Evolutionary conservation across 2,888 invertebrate genomes (phyloP).

Genomic region (Caenorhabditis sp.): DNA sequence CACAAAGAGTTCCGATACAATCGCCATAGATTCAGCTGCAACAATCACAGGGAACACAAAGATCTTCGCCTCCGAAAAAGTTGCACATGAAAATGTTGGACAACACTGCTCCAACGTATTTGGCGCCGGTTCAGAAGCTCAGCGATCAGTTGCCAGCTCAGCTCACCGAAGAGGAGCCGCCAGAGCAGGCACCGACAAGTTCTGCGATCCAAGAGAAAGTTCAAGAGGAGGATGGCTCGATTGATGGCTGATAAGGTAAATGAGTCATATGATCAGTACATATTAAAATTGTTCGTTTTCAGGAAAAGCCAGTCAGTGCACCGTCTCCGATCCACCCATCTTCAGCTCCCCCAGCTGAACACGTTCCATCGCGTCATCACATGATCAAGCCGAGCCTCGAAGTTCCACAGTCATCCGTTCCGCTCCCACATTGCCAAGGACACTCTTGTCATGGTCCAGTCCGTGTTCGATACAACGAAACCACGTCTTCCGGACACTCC

Average conservation of each 20-base stretch:
- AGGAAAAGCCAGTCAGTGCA: conserved; percentile 21
- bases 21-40: background rate
- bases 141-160: conserved; percentile 54
- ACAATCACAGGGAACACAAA: background rate
- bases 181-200: conserved; percentile 14
- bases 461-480: conserved; percentile 30
- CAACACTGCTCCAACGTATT: conserved; percentile 11
- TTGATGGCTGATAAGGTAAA: conserved; percentile 31
- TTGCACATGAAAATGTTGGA: conserved; percentile 26
- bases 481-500: conserved; percentile 33
- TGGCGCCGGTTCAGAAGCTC: conserved; percentile 20
- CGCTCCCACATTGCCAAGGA: conserved; percentile 12
- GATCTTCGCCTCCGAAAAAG: conserved; percentile 8
- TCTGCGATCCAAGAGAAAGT: background rate
- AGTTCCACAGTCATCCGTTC: background rate
- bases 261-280: background rate
- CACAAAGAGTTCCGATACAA: background rate
- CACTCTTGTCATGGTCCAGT: conserved; percentile 38
- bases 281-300: background rate
- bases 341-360: background rate
- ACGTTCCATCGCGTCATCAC: background rate
- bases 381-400: background rate
- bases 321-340: background rate
- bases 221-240: background rate
- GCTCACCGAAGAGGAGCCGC: conserved; percentile 41